Evolutionary conservation across 2,888 invertebrate genomes (phyloP), one percentile per base, ranked within the genome.

Genomic region (Lasius platythorax): DNA sequence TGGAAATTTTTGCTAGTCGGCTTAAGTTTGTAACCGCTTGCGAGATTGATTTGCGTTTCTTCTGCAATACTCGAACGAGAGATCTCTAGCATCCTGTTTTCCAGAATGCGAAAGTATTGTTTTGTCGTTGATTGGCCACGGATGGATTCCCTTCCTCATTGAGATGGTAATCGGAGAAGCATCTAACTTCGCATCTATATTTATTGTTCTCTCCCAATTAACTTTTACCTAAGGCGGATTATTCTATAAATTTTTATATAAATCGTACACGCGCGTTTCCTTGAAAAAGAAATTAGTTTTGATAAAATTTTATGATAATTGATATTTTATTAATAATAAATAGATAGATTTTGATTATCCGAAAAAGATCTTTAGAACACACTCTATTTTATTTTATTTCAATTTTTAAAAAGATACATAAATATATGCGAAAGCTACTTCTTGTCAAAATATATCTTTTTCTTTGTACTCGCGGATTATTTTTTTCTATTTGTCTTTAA

Each of bases 21-120:
- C 15, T 12, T 43, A 40, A 43, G 15, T 23, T 67, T 58, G 56
- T 23, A 58, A 78, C n/a, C 23, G 30, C 46, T 33, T 33, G 37
- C 11, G 53, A 76, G 66, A 76, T 67, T 56, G 23, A 23, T 23
- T 76, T 28, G 46, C 63, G 28, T 83, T 56, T 83, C 63, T 66
- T 68, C 76, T 30, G 23, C 23, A 75, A 46, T 53, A 68, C 53
- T 53, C 30, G 78, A 68, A 75, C 50, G 15, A 30, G 66, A 72
- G 72, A 84, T 79, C 58, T 61, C 18, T 53, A 37, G 53, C 61
- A 63, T 30, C 37, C 78, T 74, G 67, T 85, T 83, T 87, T 83
- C 64, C 30, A 67, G 86, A 86, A 86, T 86, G 64, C 86, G 75
- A 87, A 83, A 84, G 75, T 79, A 53, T 50, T 37, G 79, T 81